Base-by-base conservation (phyloP, 2,797 vertebrate species). In the Benthosema pterotum region DNA sequence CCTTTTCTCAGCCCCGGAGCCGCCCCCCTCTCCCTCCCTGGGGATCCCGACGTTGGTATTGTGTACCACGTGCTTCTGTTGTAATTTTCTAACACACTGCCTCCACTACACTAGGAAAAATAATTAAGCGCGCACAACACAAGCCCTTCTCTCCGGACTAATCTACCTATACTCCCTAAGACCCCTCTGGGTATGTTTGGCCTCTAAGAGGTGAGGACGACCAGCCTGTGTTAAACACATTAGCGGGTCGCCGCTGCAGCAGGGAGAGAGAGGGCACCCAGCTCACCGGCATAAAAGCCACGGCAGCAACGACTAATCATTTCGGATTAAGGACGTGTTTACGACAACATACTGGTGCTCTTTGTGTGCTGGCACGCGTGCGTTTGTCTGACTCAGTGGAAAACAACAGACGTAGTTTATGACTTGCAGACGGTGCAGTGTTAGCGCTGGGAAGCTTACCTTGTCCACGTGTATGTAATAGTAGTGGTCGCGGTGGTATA, bases 381-480 rank as follows among this genome's bases (percentile, higher is more conserved):
- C 32, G 32, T 38, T 38, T 38, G 32, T 38, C 32, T 7, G 32
- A 38, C 32, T 38, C 32, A 8, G 32, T 8, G 32, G 32, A 25
- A 25, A n/a, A n/a, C n/a, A n/a, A n/a, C n/a, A n/a, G n/a, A 25
- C 22, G 22, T 25, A 25, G 22, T 25, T 5, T 25, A 5, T 25
- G 5, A 5, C n/a, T n/a, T 25, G 22, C 22, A 25, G 22, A 25
- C 22, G 3, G 22, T 25, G 22, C 22, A 25, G 22, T 25, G 22
- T n/a, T 25, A 25, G 22, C 22, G 22, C 3, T 25, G 5, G 22
- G 5, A 25, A 2, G 2, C 51, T 47, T 60, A 97, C 98, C 96
- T 98, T 94, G 87, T 99, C 98, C 1, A 99, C 97, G 0, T 99
- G 98, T 83, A 99, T 97, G 83, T 99, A 99, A 85, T 97, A 99